Evolutionary conservation across 2,113 vertebrate species (phyloP), one percentile per base, ranked within the genome.

Genomic region (Puffinus mauretanicus): DNA sequence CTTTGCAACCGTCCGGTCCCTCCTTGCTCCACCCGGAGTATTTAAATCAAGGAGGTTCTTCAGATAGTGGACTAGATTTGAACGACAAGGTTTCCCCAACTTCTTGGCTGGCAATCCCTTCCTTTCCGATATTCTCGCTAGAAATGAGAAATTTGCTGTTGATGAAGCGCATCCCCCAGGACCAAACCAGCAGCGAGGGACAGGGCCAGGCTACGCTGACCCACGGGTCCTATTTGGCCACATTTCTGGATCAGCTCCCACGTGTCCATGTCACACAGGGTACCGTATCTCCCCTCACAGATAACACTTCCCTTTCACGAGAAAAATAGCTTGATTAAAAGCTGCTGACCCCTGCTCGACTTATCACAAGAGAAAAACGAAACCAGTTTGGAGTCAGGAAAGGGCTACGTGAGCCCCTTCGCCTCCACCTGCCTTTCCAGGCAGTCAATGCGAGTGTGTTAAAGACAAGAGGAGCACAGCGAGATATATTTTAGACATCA

Each of bases 381-480:
- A 66, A 51, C 25, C 44, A 29, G 65, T 9, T 15, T 71, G 64
- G 51, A 77, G 46, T 3, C 1, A 5, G 77, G 86, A 70, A 82
- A 14, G 26, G 66, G 72, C 77, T 27, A 1, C 3, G 0, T 2
- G 54, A 90, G 79, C 72, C 13, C 18, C 49, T 58, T 26, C 0
- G 2, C 6, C 71, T 52, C 44, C 62, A 34, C 13, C 69, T 29
- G 40, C 29, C 46, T 52, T 18, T 4, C 47, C 64, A 38, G 17
- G 21, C 5, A 3, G 32, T 2, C 66, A 20, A 10, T 13, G 11
- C 1, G 0, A 52, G 51, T 0, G 2, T 4, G 2, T 15, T 10
- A 32, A 55, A 61, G 27, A 38, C 69, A 27, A 26, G 9, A 34
- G 67, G 51, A 70, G 64, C 79, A 36, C 49, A 32, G 44, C 0